These are phyloP conservation scores for Paracanthobrama guichenoti DNA, from an alignment of 2,113 vertebrate species.

Conservation along the genomic window DNA sequence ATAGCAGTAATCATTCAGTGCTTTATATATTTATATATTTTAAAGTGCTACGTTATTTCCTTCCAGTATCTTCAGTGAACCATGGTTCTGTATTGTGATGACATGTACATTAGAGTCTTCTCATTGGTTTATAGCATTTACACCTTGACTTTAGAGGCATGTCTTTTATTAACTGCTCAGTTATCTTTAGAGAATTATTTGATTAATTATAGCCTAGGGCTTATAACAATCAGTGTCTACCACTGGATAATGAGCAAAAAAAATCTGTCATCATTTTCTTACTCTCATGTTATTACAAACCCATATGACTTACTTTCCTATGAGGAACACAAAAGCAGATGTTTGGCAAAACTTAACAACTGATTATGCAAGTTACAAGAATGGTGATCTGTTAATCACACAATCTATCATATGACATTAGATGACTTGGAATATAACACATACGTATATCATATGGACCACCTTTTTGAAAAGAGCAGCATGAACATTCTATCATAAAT, in stretches of 20 bases:
- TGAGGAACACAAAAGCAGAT: background rate
- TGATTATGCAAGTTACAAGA: background rate
- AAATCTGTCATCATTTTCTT: constrained; percentile 6
- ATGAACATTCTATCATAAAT: no score
- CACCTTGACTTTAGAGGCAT: background rate
- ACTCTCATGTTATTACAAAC: background rate
- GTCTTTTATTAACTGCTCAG: constrained; percentile 18
- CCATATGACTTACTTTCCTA: background rate
- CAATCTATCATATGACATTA: background rate
- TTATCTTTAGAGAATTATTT: constrained; percentile 15
- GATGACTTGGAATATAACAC: no score
- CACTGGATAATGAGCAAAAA: constrained; percentile 3
- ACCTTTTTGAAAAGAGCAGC: background rate
- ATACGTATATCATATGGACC: background rate
- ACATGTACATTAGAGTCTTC: background rate
- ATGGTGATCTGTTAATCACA: constrained; percentile 4
- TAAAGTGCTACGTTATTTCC: background rate
- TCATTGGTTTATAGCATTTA: background rate
- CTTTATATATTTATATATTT: background rate
- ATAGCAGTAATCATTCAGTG: background rate
- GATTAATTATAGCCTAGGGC: constrained; percentile 17
- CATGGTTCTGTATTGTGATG: background rate
- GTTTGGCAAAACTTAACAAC: constrained; percentile 17
- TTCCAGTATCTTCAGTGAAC: background rate
- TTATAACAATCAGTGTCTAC: background rate